These are phyloP conservation scores for Artemisiospiza belli DNA, from an alignment of 2,113 vertebrate species.

Conservation along the genomic window DNA sequence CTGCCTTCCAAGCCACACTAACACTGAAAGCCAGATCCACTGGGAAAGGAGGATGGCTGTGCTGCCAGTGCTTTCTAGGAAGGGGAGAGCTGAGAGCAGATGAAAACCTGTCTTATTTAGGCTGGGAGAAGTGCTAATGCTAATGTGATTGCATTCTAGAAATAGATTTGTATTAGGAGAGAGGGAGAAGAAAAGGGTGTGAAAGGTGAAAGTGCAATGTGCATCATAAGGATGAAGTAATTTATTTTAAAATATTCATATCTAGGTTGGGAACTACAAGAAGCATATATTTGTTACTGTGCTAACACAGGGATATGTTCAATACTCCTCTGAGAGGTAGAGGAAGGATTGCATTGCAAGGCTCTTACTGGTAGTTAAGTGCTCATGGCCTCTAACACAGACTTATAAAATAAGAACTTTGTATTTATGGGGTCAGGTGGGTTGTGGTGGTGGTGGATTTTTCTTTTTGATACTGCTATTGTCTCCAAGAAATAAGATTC, in stretches of 20 bases:
- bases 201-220: not conserved
- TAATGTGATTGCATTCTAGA: not conserved
- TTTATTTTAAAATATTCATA: not conserved
- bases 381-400: not conserved
- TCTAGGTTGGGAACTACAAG: not conserved
- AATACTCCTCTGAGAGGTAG: not conserved
- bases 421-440: rapidly evolving
- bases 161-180: not conserved
- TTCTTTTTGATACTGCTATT: not conserved
- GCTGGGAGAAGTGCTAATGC: not conserved
- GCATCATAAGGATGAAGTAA: not conserved
- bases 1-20: not conserved
- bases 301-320: not conserved
- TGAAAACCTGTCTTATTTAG: not conserved
- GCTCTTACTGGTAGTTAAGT: not conserved
- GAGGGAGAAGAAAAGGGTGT: not conserved
- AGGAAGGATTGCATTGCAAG: not conserved
- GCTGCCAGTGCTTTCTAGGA: not conserved
- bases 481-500: not conserved
- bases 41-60: not conserved
- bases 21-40: not conserved
- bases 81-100: not conserved
- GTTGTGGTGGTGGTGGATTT: not conserved
- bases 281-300: not conserved
- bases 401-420: not conserved